phyloP scores from a whole-genome alignment of 2,797 vertebrate species.

The Danio tinwini region DNA sequence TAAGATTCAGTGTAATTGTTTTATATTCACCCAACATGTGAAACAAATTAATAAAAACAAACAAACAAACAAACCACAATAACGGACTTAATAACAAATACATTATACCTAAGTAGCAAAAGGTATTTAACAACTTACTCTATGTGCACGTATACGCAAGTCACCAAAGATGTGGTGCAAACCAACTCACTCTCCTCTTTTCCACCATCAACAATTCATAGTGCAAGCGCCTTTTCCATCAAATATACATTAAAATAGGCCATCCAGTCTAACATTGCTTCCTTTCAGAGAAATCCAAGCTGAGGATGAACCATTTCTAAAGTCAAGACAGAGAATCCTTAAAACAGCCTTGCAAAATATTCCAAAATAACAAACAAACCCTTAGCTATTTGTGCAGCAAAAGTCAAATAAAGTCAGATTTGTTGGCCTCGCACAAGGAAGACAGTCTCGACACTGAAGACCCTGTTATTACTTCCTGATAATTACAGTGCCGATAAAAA shows the following conservation, averaged over 20 bases:
- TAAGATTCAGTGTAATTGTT: too few species aligned
- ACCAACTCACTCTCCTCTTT: constrained; percentile 20
- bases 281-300: constrained; percentile 7
- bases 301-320: constrained; percentile 28
- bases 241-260: constrained; percentile 51
- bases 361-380: constrained; percentile 1
- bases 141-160: background rate
- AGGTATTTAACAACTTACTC: background rate
- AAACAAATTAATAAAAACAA: background rate
- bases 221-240: constrained; percentile 48
- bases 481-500: constrained; percentile 44
- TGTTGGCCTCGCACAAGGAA: constrained; percentile 7
- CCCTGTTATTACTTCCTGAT: constrained; percentile 51
- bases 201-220: constrained; percentile 49
- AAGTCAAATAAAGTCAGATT: constrained; percentile 9
- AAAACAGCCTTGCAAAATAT: constrained; percentile 21
- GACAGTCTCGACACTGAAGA: constrained; percentile 11
- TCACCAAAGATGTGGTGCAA: background rate
- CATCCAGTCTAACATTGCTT: constrained; percentile 28
- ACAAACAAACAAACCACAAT: background rate
- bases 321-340: constrained; percentile 13
- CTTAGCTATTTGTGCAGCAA: constrained; percentile 15
- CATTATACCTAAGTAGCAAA: background rate
- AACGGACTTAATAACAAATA: background rate
- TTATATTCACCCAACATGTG: too few species aligned